These are phyloP conservation scores for Spilogale gracilis DNA, from an alignment of 2,113 vertebrate genomes.

Conservation along the genomic window DNA sequence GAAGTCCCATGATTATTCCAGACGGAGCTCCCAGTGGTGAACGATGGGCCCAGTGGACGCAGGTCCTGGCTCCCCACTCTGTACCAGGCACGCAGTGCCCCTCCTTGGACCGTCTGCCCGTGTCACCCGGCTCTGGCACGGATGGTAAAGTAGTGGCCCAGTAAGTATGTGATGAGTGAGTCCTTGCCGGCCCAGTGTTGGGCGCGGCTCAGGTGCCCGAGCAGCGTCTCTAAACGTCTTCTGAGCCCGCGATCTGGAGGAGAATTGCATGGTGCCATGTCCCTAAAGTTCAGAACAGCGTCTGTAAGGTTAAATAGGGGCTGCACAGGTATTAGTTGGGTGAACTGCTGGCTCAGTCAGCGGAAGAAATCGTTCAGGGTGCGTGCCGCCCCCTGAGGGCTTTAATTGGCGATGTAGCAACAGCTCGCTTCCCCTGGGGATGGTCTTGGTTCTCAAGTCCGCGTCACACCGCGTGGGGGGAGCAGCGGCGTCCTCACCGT, in stretches of 20 bases:
- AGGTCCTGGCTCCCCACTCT: neutral
- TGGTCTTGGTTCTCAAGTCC: neutral
- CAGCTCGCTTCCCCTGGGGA: neutral
- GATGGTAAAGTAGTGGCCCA: neutral
- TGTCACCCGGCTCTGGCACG: neutral
- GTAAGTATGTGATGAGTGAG: neutral
- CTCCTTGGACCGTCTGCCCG: neutral
- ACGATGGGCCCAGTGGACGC: neutral
- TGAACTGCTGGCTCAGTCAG: neutral
- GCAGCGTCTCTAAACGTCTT: too few species aligned
- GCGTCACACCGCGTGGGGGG: rapidly evolving
- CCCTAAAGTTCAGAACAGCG: too few species aligned
- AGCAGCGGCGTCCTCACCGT: too few species aligned
- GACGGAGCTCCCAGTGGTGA: neutral
- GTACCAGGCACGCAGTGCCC: neutral
- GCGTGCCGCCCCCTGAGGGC: rapidly evolving
- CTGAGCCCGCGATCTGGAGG: neutral
- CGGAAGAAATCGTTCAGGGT: rapidly evolving
- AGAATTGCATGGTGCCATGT: rapidly evolving
- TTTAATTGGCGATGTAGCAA: too few species aligned
- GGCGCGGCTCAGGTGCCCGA: neutral
- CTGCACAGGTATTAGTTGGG: neutral
- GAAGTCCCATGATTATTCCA: neutral
- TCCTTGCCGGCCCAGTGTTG: neutral
- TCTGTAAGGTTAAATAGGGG: neutral